Percentiles rank a stretch among this genome's conserved stretches.
Conservation (phyloP, 2,888 invertebrate genomes). For the Pristionchus entomophagus region DNA sequence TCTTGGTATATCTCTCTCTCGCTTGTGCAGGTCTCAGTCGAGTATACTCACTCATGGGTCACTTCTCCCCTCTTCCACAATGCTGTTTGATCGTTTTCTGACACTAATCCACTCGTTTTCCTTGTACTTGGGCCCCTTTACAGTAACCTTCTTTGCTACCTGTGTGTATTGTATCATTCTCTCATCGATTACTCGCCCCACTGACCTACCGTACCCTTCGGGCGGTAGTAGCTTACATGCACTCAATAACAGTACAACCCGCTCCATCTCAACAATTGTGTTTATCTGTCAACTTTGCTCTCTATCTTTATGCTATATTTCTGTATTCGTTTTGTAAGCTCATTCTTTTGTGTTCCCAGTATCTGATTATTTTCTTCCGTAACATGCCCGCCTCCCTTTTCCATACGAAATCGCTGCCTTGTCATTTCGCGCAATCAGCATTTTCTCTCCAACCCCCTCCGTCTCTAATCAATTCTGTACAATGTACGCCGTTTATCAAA, state of each 20-base stretch:
- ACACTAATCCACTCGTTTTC: background rate
- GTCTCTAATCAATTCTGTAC: background rate
- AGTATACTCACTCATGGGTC: conserved; percentile 5
- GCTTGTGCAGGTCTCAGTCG: conserved; percentile 22
- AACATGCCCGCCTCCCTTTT: background rate
- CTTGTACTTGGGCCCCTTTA: background rate
- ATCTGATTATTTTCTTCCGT: conserved; percentile 13
- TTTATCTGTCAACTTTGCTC: conserved; percentile 37
- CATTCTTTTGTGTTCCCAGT: background rate
- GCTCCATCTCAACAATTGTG: conserved; percentile 5
- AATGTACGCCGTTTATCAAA: conserved; percentile 3
- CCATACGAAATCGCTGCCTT: background rate
- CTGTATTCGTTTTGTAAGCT: conserved; percentile 27
- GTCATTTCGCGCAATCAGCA: conserved; percentile 24
- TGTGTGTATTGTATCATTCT: background rate
- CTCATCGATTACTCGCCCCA: conserved; percentile 19
- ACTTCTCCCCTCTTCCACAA: background rate
- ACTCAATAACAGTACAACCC: conserved; percentile 6
- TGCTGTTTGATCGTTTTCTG: conserved; percentile 19
- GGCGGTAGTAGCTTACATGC: too few species aligned
- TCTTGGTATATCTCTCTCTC: background rate
- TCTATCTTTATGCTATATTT: conserved; percentile 5
- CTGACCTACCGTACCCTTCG: background rate
- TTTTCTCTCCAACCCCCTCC: background rate
- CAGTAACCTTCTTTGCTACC: conserved; percentile 30